phyloP scores from a whole-genome alignment of 2,888 invertebrate genomes.

The Prosapia bicincta region DNA sequence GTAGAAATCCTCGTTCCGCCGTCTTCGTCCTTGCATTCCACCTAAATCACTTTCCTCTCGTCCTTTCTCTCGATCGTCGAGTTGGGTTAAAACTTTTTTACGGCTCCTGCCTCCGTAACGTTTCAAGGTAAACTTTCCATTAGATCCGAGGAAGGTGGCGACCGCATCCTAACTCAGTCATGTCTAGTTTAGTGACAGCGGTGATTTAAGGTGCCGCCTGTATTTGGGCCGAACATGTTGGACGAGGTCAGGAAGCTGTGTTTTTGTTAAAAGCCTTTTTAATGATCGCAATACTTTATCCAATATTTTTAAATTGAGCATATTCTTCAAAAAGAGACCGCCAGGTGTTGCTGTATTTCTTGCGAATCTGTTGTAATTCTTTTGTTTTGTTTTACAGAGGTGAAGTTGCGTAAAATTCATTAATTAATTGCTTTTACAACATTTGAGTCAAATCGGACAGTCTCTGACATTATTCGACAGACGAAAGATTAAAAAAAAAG shows the following conservation, averaged over 20 bases:
- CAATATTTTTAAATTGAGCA: background rate
- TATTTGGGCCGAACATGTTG: background rate
- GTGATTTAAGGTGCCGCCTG: background rate
- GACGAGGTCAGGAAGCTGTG: background rate
- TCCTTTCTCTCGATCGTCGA: background rate
- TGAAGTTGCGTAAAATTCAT: background rate
- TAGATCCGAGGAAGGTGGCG: no score
- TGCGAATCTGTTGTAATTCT: background rate
- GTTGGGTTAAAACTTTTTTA: background rate
- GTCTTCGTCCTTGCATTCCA: background rate
- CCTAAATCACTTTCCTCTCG: background rate
- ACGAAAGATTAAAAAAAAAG: no score
- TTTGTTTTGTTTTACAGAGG: background rate
- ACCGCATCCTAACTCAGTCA: no score
- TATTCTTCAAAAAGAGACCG: background rate
- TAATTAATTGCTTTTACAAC: background rate
- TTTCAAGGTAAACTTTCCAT: background rate
- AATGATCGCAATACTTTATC: no score
- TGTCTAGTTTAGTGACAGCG: background rate
- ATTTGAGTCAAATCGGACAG: background rate
- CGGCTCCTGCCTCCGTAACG: background rate
- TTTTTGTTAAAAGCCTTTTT: background rate
- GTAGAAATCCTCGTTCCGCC: background rate
- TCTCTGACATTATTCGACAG: no score
- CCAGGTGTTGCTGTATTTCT: background rate